These are phyloP conservation scores for Haliclystus octoradiatus DNA, from an alignment of 30 jellyfish, hydroid and myxozoan genomes.

Conservation along the genomic window DNA sequence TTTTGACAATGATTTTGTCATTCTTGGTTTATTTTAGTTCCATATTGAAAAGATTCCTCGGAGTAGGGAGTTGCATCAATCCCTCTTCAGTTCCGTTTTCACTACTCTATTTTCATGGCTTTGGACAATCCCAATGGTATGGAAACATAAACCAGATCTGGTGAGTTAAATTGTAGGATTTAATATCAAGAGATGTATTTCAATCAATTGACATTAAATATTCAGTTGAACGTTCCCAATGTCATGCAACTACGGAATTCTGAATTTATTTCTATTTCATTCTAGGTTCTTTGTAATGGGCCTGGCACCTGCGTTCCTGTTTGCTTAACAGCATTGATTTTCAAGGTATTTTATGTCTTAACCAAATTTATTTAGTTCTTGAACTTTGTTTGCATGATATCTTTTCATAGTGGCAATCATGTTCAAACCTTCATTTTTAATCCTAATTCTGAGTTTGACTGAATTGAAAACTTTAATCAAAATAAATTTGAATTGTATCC, in stretches of 20 bases:
- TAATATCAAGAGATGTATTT: not conserved
- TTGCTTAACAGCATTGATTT: constrained; percentile 54
- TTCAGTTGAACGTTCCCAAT: not conserved
- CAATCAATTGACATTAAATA: not conserved
- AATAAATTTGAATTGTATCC: too few relatives aligned
- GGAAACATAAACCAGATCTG: constrained; percentile 72
- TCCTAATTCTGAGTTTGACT: too few relatives aligned
- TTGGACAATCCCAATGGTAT: constrained; percentile 36
- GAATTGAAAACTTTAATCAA: too few relatives aligned
- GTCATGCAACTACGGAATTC: not conserved
- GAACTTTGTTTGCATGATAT: too few relatives aligned
- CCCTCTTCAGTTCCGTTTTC: constrained; percentile 49
- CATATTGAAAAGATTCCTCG: constrained; percentile 42
- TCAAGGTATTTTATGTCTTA: constrained; percentile 78
- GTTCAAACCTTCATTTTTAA: too few relatives aligned
- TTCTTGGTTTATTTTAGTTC: constrained; percentile 16
- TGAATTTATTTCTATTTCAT: not conserved
- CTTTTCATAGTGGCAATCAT: too few relatives aligned
- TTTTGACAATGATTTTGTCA: too few relatives aligned
- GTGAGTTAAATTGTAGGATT: constrained; percentile 28
- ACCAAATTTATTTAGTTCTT: too few relatives aligned
- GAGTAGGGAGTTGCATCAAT: constrained; percentile 86
- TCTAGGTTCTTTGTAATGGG: constrained; percentile 92
- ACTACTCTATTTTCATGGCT: constrained; percentile 53
- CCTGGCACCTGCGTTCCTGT: constrained; percentile 99